Conservation (phyloP, 2,888 invertebrate genomes). For the Ophion slaviceki region DNA sequence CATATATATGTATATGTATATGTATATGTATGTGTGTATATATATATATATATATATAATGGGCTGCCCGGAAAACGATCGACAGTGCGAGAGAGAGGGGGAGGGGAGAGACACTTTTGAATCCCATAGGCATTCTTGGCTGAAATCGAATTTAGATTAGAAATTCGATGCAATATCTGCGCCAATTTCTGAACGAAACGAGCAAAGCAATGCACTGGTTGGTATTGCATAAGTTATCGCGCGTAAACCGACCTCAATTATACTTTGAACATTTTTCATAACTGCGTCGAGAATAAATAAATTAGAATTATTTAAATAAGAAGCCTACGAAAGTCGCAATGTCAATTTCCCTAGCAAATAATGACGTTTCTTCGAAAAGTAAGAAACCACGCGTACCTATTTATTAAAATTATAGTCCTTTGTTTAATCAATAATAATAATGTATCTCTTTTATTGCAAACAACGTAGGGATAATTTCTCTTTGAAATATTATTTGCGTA, state of each 20-base stretch:
- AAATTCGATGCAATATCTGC: constrained; percentile 57
- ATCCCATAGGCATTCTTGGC: constrained; percentile 47
- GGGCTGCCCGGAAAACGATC: background rate
- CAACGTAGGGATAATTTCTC: background rate
- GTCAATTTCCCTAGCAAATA: too few relatives aligned
- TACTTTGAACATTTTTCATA: background rate
- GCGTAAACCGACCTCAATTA: background rate
- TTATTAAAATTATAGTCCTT: background rate
- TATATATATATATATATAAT: constrained; percentile 4
- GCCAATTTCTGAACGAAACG: constrained; percentile 36
- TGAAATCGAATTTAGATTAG: constrained; percentile 65
- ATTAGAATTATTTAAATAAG: background rate
- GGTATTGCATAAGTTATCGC: constrained; percentile 25
- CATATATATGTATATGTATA: too few relatives aligned
- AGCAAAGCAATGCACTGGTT: constrained; percentile 15
- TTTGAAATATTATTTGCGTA: background rate
- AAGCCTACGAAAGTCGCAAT: too few relatives aligned
- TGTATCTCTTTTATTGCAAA: background rate
- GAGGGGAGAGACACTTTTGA: constrained; percentile 31
- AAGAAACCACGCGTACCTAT: too few relatives aligned
- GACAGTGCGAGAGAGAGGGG: background rate
- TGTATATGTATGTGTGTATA: too few relatives aligned
- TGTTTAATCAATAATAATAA: background rate
- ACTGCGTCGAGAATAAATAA: background rate
- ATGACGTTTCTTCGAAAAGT: background rate